Percentiles rank a stretch among this genome's conserved stretches.
phyloP scores from a whole-genome alignment of 2,888 invertebrate genomes.

The Nemotelus pantherinus region DNA sequence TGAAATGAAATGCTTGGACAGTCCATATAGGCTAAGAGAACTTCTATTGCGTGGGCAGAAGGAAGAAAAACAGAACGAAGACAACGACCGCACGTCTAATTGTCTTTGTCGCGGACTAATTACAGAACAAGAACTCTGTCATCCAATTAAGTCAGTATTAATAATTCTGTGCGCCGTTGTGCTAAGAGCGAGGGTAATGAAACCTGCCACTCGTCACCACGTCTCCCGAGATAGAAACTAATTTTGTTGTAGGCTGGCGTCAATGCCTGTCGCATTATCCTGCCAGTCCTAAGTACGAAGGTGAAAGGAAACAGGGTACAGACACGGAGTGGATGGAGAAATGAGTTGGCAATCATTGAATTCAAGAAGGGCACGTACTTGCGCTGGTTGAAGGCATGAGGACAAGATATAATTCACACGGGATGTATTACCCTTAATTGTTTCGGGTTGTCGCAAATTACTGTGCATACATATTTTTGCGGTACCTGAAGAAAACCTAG shows the following conservation, averaged over 20 bases:
- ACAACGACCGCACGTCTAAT: conserved; percentile 37
- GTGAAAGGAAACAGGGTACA: too few species aligned
- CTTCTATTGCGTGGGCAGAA: too few species aligned
- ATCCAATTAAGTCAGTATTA: conserved; percentile 40
- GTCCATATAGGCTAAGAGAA: too few species aligned
- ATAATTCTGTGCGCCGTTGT: conserved; percentile 31
- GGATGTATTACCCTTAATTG: conserved; percentile 38
- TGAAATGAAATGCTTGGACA: neutral
- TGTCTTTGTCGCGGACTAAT: conserved; percentile 40
- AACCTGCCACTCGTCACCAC: conserved; percentile 20
- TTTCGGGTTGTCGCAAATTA: conserved; percentile 26
- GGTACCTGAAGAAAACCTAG: neutral
- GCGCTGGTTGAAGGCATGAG: neutral
- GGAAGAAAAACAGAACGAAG: conserved; percentile 4
- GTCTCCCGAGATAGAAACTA: conserved; percentile 23
- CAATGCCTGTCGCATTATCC: neutral
- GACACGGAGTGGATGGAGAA: neutral
- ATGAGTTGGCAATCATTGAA: neutral
- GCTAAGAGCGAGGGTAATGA: conserved; percentile 24
- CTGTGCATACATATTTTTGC: neutral
- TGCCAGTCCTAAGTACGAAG: too few species aligned
- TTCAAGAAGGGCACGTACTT: conserved; percentile 15
- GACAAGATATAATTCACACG: conserved; percentile 26
- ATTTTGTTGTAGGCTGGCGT: conserved; percentile 28
- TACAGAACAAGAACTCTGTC: conserved; percentile 31